phyloP scores from a whole-genome alignment of 1,140 invertebrate genomes.

The Solenopsis fugax region DNA sequence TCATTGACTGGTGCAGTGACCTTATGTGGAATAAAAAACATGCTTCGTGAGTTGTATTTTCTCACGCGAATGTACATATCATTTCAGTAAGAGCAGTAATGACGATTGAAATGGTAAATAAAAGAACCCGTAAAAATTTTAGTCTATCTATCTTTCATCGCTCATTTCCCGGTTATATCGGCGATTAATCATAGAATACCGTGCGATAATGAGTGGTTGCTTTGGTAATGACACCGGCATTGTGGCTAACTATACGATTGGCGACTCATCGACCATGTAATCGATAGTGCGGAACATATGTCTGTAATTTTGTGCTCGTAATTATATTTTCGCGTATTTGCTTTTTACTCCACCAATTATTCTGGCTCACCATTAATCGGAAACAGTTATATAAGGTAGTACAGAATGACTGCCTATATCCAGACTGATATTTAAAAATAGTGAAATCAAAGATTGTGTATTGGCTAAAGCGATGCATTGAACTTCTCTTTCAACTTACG shows the following conservation, averaged over 20 bases:
- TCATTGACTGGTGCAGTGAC: not conserved
- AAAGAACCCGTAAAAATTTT: slow-evolving; percentile 17
- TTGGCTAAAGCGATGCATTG: slow-evolving; percentile 5
- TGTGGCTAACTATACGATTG: slow-evolving; percentile 30
- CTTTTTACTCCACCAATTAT: not conserved
- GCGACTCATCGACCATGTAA: slow-evolving; percentile 39
- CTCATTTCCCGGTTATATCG: slow-evolving; percentile 20
- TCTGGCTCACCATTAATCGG: not conserved
- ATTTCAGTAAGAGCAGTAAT: slow-evolving; percentile 11
- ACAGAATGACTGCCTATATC: not conserved
- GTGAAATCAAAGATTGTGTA: slow-evolving; percentile 30
- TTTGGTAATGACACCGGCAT: slow-evolving; percentile 39
- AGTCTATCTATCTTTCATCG: slow-evolving; percentile 11
- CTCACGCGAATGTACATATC: not conserved
- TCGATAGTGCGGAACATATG: slow-evolving; percentile 32
- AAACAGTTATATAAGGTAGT: not conserved
- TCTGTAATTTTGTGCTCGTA: slow-evolving; percentile 3
- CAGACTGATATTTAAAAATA: slow-evolving; percentile 8
- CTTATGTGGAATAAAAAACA: not conserved
- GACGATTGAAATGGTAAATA: not conserved
- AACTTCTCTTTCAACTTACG: slow-evolving; percentile 1
- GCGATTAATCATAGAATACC: slow-evolving; percentile 42
- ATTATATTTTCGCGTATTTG: slow-evolving; percentile 1
- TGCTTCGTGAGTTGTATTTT: not conserved
- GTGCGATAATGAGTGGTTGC: slow-evolving; percentile 24